Conservation (phyloP, 2,797 vertebrate genomes). For the Gymnothorax javanicus region DNA sequence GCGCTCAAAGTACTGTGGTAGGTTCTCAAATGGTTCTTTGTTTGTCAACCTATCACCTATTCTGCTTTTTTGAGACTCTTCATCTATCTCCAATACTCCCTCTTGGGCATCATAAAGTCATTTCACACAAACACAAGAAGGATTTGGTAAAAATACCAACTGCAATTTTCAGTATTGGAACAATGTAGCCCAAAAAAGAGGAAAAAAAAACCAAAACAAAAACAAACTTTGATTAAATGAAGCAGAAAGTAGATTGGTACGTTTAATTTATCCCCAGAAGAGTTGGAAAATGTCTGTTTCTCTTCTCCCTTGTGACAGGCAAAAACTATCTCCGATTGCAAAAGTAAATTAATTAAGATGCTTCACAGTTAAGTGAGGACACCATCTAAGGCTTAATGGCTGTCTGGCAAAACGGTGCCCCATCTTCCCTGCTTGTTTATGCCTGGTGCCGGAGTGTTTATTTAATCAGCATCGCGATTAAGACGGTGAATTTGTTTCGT, state of each 20-base stretch:
- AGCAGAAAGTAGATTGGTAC: slow-evolving; percentile 10
- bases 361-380: background rate
- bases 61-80: no score
- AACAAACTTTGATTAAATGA: background rate
- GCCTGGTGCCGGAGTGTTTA: background rate
- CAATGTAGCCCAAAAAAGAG: background rate
- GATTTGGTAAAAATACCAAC: background rate
- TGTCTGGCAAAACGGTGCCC: background rate
- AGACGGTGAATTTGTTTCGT: background rate
- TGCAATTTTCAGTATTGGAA: background rate
- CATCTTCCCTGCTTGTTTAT: background rate
- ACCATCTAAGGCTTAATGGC: background rate
- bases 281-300: background rate
- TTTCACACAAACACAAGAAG: background rate
- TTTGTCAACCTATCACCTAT: background rate
- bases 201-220: background rate
- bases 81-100: background rate
- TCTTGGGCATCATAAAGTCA: background rate
- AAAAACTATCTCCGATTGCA: background rate
- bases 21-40: background rate
- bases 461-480: slow-evolving; percentile 11
- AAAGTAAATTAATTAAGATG: background rate
- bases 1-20: background rate
- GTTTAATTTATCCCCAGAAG: slow-evolving; percentile 12
- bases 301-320: background rate